Base-by-base conservation (phyloP, 2,888 invertebrate genomes). In the Drosophila lacicola region DNA sequence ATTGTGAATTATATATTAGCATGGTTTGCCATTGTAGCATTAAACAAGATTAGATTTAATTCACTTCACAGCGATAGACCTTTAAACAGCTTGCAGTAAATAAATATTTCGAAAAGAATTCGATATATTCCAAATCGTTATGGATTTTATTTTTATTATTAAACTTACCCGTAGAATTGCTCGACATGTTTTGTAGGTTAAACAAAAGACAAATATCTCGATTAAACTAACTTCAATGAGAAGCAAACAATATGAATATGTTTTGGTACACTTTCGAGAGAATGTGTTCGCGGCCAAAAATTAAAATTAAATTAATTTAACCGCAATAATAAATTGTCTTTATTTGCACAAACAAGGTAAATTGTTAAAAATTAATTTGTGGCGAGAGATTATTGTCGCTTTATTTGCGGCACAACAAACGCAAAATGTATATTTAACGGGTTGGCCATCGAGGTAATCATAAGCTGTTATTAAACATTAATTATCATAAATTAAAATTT, bases 401-500 rank as follows among this genome's bases (percentile, higher is more conserved):
- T 68, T 76, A 65, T 44, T 33, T n/a, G 13, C 21, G 50, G 29
- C 13, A 39, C 37, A 19, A 39, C 21, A 39, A 42, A 34, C 8
- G 53, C 51, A 25, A 33, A 62, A 39, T 56, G 37, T 34, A 46
- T 19, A 37, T 34, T 36, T 36, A 29, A 25, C 25, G 19, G 17
- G 34, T 10, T 47, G 21, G 21, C 50, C 44, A 53, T 14, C 44
- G 39, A 47, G 39, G 58, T 67, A 67, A 65, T 64, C 60, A 63
- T 78, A 72, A 70, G 70, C 78, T 66, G 73, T 79, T 84, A 82
- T 85, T 82, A 62, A 85, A 87, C 72, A 84, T 76, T 82, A 82
- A 85, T 85, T 87, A 89, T 77, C 82, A 82, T 84, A 87, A 74
- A 85, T 80, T 84, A 70, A 82, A 75, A 65, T 70, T 9, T 21